Base-by-base conservation (phyloP, 2,888 invertebrate genomes). In the Lasioglossum oenotherae region DNA sequence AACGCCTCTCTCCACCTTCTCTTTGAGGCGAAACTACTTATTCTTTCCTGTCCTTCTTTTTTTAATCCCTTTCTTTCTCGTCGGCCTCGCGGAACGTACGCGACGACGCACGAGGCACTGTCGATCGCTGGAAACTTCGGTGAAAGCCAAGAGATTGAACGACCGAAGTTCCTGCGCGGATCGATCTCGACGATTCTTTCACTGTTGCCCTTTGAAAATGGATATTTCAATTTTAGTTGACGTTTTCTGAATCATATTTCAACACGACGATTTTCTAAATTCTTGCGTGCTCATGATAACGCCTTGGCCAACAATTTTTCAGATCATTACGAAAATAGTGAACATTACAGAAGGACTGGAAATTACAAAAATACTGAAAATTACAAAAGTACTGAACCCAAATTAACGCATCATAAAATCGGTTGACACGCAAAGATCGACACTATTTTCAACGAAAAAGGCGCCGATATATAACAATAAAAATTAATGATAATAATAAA, bases 1-100 rank as follows among this genome's bases (percentile, higher is more conserved):
- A 71, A 64, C 81, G 72, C 57, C 57, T 57, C 57, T 57, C 75
- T 79, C 77, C 85, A 83, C 71, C 78, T 84, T 86, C 80, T 78
- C 78, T 82, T 75, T 60, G 35, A 78, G 79, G 46, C 69, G 73
- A 73, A 78, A 82, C 78, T 75, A 35, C n/a, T 69, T 78, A 31
- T 46, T 53, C 69, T 60, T 44, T 73, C 14, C 31, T 64, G 16
- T 31, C 64, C 31, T 12, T 35, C n/a, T 49, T 69, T 60, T 64
- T 69, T 23, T 44, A 23, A 69, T 49, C 46, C 44, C 76, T 31
- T 64, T 31, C 31, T 19, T 27, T 64, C 57, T n/a, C 57, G 57
- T n/a, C 57, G 57, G 57, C 57, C n/a, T 57, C 57, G 57, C 57
- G 57, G n/a, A n/a, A n/a, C n/a, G 4, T n/a, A n/a, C 1, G n/a